phyloP scores from a whole-genome alignment of 2,113 vertebrate species.

The Zapornia atra region DNA sequence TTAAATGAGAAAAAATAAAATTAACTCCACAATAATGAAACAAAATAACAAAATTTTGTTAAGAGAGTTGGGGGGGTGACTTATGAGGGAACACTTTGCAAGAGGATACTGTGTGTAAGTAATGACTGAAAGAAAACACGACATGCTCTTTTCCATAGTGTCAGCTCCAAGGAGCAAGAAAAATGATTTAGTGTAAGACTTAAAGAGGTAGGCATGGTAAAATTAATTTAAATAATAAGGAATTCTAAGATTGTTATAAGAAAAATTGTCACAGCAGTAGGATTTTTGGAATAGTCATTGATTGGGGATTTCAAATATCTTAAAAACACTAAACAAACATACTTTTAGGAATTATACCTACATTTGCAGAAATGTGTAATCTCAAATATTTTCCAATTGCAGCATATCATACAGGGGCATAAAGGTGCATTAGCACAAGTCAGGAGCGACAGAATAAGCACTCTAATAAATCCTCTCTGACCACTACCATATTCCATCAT shows the following conservation, averaged over 20 bases:
- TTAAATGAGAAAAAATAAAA: not conserved
- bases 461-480: not conserved
- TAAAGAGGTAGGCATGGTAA: not conserved
- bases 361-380: not conserved
- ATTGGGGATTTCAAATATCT: not conserved
- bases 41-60: not conserved
- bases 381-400: not conserved
- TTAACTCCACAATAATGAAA: not conserved
- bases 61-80: not conserved
- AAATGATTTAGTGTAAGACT: not conserved
- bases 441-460: not conserved
- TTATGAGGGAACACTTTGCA: not conserved
- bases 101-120: not conserved
- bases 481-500: not conserved
- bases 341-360: not conserved
- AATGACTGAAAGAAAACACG: not conserved
- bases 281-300: not conserved
- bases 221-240: not conserved
- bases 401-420: rapidly evolving
- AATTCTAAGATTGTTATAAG: not conserved
- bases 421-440: not conserved
- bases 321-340: not conserved
- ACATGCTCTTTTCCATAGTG: not conserved
- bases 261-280: not conserved
- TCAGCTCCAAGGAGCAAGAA: not conserved